phyloP scores from a whole-genome alignment of 92 coral and sea anemone genomes.

The Actinostola sp. region DNA sequence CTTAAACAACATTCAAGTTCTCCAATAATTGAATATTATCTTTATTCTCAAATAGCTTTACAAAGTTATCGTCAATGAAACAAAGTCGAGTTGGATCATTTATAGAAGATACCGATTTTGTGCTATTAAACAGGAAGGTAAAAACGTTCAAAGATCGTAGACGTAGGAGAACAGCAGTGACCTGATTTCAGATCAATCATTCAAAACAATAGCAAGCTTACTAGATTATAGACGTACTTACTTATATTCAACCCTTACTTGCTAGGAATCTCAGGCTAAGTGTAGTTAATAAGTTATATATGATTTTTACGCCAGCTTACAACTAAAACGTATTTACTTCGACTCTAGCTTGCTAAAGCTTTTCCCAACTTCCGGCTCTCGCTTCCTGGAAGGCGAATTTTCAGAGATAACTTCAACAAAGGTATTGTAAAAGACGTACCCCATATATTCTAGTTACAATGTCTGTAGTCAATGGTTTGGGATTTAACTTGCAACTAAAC shows the following conservation, averaged over 20 bases:
- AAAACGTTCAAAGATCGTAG: neutral
- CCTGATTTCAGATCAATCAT: too few relatives aligned
- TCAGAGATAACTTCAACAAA: constrained; percentile 89
- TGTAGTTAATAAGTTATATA: too few relatives aligned
- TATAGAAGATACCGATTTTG: constrained; percentile 92
- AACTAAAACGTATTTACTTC: too few relatives aligned
- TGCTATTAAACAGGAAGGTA: constrained; percentile 94
- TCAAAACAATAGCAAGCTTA: too few relatives aligned
- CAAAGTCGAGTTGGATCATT: constrained; percentile 77
- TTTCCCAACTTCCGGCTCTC: constrained; percentile 84
- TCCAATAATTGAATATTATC: neutral
- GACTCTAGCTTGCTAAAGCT: constrained; percentile 69
- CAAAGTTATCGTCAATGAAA: constrained; percentile 88
- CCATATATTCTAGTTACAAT: too few relatives aligned
- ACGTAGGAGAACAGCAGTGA: too few relatives aligned
- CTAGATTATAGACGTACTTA: too few relatives aligned
- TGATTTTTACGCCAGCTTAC: too few relatives aligned
- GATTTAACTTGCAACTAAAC: too few relatives aligned
- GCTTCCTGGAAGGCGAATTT: constrained; percentile 81
- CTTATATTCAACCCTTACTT: too few relatives aligned
- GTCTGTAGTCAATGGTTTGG: too few relatives aligned
- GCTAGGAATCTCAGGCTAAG: too few relatives aligned
- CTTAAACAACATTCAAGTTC: neutral
- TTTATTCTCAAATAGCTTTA: constrained; percentile 57
- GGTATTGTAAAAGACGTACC: constrained; percentile 47